Conservation (phyloP, 64 coral and sea anemone species). For the Pocillopora verrucosa region DNA sequence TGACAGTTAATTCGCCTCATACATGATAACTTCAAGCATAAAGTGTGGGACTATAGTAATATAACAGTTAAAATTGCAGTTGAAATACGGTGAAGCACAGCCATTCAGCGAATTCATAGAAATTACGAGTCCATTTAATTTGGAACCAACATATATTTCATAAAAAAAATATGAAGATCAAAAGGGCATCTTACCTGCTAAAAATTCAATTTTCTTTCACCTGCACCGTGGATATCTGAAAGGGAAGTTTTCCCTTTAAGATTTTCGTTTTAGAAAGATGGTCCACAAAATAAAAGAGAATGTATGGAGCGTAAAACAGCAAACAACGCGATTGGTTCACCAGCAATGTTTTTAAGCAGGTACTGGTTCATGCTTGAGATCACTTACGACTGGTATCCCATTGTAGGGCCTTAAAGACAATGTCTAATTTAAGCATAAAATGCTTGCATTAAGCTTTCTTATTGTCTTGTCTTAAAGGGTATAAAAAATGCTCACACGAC, state of each 20-base stretch:
- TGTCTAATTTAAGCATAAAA: not conserved
- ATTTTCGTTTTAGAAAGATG: not conserved
- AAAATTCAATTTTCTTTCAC: not conserved
- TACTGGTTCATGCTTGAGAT: constrained; percentile 11
- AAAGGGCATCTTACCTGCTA: not conserved
- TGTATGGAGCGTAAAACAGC: not conserved
- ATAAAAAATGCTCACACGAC: not conserved
- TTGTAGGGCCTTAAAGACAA: not conserved
- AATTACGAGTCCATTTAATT: no score
- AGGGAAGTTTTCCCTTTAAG: not conserved
- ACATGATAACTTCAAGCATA: no score
- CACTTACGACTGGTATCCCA: constrained; percentile 4
- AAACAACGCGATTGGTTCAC: not conserved
- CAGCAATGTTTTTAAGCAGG: not conserved
- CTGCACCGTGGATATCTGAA: not conserved
- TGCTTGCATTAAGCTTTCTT: not conserved
- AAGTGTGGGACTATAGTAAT: no score
- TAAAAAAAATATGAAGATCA: no score
- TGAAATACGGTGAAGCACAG: no score
- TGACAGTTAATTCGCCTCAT: no score
- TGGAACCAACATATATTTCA: no score
- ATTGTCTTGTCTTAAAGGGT: not conserved
- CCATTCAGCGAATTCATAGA: no score
- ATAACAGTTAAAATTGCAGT: no score
- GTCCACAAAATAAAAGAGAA: not conserved